These are phyloP conservation scores for Hybognathus amarus DNA, from an alignment of 2,797 vertebrate species.

Conservation along the genomic window DNA sequence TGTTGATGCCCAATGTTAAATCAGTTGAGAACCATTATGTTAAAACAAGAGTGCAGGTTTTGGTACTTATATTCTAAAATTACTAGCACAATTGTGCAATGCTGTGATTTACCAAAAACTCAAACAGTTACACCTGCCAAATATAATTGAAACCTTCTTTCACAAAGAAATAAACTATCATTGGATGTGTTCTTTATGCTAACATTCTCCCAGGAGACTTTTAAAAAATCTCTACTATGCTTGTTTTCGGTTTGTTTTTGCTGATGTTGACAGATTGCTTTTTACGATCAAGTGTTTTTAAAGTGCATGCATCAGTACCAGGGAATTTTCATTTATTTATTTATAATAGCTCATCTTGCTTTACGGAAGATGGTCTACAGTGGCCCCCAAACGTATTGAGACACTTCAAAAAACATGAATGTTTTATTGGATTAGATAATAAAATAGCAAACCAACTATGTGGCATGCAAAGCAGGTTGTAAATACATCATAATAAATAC, in stretches of 20 bases:
- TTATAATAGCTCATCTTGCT: slow-evolving; percentile 16
- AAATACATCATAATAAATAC: not conserved
- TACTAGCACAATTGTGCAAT: not conserved
- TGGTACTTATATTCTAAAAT: not conserved
- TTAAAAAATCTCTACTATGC: not conserved
- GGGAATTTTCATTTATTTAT: slow-evolving; percentile 40
- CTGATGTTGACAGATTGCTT: not conserved
- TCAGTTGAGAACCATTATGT: not conserved
- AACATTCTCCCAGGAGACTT: not conserved
- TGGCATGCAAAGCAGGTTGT: not conserved
- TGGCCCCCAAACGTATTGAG: not conserved
- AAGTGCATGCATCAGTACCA: not conserved
- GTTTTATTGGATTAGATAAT: not conserved
- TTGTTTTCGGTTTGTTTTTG: not conserved
- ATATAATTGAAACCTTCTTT: slow-evolving; percentile 1
- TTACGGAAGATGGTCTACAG: not conserved
- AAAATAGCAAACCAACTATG: not conserved
- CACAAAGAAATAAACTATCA: not conserved
- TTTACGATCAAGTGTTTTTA: not conserved
- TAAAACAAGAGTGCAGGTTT: slow-evolving; percentile 27
- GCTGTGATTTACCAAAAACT: not conserved
- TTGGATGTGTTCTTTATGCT: not conserved
- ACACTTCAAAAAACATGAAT: not conserved
- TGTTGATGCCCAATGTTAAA: not conserved
- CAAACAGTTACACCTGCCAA: not conserved